These are phyloP conservation scores for Ectobius pallidus DNA, from an alignment of 2,888 invertebrate genomes.

Conservation along the genomic window DNA sequence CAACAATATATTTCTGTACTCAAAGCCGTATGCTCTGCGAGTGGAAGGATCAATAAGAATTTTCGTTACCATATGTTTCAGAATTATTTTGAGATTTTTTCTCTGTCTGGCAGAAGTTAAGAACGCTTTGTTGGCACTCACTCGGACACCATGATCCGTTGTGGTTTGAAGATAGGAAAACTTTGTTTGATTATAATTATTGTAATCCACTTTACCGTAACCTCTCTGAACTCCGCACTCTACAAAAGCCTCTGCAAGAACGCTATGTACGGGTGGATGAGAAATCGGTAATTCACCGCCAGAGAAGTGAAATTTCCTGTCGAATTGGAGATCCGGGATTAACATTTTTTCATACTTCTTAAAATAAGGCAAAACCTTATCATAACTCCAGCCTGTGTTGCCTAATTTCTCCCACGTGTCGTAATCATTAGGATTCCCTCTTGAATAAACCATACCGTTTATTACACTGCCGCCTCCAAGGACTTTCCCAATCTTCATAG, in stretches of 20 bases:
- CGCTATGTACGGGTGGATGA: background rate
- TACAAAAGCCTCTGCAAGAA: background rate
- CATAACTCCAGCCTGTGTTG: background rate
- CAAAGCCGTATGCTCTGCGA: slow-evolving; percentile 52
- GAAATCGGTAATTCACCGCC: background rate
- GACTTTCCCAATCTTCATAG: background rate
- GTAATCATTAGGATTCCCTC: background rate
- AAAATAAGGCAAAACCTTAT: background rate
- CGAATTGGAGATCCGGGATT: background rate
- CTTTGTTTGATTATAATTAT: background rate
- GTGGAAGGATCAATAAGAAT: background rate
- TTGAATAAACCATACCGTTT: background rate
- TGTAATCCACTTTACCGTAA: background rate
- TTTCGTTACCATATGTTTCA: background rate
- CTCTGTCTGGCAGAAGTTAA: background rate
- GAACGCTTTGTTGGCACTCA: background rate
- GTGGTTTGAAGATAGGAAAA: background rate
- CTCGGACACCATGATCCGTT: background rate
- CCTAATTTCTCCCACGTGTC: background rate
- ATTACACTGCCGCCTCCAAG: background rate
- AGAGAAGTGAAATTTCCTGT: background rate
- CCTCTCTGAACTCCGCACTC: background rate
- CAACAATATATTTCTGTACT: no score
- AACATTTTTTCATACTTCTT: background rate
- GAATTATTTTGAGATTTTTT: background rate